Evolutionary conservation across 2,888 invertebrate species (phyloP).

Genomic region (Pyralis farinalis): DNA sequence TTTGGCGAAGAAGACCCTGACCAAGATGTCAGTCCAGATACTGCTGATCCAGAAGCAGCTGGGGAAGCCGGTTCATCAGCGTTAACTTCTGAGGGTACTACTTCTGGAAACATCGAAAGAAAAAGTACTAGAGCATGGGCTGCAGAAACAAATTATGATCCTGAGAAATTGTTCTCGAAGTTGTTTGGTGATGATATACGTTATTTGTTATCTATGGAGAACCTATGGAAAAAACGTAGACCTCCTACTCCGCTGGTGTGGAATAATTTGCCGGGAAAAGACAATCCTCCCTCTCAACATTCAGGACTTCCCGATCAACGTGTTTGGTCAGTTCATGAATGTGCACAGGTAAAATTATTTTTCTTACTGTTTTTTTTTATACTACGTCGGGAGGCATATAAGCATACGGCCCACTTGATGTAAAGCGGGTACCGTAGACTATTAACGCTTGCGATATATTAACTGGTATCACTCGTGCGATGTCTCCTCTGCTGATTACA

Average conservation of each 20-base stretch:
- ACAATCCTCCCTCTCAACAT: slow-evolving; percentile 60
- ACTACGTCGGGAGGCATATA: no score
- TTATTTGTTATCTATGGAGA: slow-evolving; percentile 96
- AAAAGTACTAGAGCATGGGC: slow-evolving; percentile 95
- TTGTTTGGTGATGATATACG: slow-evolving; percentile 97
- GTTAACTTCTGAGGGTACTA: slow-evolving; percentile 64
- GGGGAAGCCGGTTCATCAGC: slow-evolving; percentile 85
- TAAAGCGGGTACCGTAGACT: no score
- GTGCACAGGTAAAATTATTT: slow-evolving; percentile 66
- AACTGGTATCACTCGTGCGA: no score
- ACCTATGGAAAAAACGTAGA: slow-evolving; percentile 95
- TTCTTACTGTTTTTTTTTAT: no score
- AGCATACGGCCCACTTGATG: no score
- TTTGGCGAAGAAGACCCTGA: slow-evolving; percentile 98
- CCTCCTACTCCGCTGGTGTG: slow-evolving; percentile 91
- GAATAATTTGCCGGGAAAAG: slow-evolving; percentile 83
- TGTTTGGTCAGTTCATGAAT: slow-evolving; percentile 90
- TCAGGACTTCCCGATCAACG: slow-evolving; percentile 86
- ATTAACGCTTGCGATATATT: no score
- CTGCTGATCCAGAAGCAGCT: slow-evolving; percentile 95
- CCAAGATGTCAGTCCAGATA: slow-evolving; percentile 98
- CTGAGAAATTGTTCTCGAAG: slow-evolving; percentile 93
- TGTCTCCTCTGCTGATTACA: no score
- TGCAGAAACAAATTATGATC: slow-evolving; percentile 89
- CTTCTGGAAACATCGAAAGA: slow-evolving; percentile 77